Evolutionary conservation across 2,888 invertebrate species (phyloP).

Genomic region (Congeria kusceri): DNA sequence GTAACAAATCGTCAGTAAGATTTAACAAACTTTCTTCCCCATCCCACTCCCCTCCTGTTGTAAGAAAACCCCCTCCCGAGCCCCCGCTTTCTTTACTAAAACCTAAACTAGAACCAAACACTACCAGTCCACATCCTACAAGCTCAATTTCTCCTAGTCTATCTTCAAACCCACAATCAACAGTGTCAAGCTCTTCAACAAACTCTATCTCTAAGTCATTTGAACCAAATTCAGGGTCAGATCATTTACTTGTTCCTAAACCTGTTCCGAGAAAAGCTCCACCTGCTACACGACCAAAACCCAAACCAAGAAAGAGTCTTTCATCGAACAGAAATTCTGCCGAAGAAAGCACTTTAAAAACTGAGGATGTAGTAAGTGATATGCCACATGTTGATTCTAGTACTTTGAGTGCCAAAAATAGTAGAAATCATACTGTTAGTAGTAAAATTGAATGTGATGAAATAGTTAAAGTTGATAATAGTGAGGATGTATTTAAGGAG

Average conservation of each 20-base stretch:
- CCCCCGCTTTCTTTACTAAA: neutral
- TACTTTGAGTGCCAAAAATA: neutral
- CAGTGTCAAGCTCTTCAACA: too few relatives aligned
- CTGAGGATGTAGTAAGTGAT: neutral
- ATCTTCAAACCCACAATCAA: too few relatives aligned
- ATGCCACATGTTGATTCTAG: neutral
- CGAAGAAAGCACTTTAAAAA: conserved; percentile 36
- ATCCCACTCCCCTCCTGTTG: conserved; percentile 32
- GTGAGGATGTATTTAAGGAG: conserved; percentile 3
- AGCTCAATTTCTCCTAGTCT: too few relatives aligned
- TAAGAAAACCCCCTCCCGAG: conserved; percentile 41
- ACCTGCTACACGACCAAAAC: conserved; percentile 51
- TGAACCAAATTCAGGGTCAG: conserved; percentile 6
- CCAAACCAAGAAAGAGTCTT: conserved; percentile 60
- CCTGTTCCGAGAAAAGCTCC: conserved; percentile 54
- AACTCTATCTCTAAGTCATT: neutral
- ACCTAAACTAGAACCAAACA: too few relatives aligned
- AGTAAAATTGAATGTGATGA: neutral
- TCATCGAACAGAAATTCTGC: conserved; percentile 57
- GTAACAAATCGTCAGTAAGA: conserved; percentile 8
- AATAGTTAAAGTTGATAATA: neutral
- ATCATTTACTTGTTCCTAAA: neutral
- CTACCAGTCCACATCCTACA: too few relatives aligned
- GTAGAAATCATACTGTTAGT: neutral
- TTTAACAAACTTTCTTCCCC: conserved; percentile 28